Percentiles rank a stretch among this genome's conserved stretches.
Conservation (phyloP, 2,797 vertebrate species). For the Leucoraja ocellata region DNA sequence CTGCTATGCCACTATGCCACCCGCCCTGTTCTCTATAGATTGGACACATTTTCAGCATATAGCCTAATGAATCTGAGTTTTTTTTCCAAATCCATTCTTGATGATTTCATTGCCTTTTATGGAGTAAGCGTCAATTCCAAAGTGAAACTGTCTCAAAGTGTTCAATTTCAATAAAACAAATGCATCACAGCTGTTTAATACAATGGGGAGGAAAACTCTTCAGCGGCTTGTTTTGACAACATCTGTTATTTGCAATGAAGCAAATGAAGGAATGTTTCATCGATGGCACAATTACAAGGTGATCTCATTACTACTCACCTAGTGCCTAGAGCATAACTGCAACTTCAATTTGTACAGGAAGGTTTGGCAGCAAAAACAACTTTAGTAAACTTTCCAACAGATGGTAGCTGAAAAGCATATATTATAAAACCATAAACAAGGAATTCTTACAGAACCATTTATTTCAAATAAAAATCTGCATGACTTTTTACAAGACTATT, state of each 20-base stretch:
- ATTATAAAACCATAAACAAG: background rate
- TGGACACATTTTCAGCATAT: background rate
- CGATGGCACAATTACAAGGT: background rate
- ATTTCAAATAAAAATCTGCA: conserved; percentile 37
- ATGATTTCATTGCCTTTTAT: background rate
- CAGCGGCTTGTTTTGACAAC: background rate
- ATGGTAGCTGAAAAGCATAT: background rate
- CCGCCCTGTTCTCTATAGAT: no score
- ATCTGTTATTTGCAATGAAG: background rate
- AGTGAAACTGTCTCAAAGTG: background rate
- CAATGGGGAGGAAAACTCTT: background rate
- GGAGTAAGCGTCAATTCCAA: background rate
- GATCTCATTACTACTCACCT: background rate
- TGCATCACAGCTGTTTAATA: background rate
- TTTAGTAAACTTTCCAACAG: conserved; percentile 1
- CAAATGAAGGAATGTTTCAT: background rate
- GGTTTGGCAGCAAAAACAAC: background rate
- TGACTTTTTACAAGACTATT: conserved; percentile 36
- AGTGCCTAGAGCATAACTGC: background rate
- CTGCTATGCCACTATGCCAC: no score
- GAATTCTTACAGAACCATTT: conserved; percentile 27
- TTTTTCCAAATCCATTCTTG: background rate
- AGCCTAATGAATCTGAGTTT: background rate
- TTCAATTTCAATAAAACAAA: background rate
- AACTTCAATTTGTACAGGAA: background rate